phyloP scores from a whole-genome alignment of 2,888 invertebrate species.

The Halocaridina rubra region DNA sequence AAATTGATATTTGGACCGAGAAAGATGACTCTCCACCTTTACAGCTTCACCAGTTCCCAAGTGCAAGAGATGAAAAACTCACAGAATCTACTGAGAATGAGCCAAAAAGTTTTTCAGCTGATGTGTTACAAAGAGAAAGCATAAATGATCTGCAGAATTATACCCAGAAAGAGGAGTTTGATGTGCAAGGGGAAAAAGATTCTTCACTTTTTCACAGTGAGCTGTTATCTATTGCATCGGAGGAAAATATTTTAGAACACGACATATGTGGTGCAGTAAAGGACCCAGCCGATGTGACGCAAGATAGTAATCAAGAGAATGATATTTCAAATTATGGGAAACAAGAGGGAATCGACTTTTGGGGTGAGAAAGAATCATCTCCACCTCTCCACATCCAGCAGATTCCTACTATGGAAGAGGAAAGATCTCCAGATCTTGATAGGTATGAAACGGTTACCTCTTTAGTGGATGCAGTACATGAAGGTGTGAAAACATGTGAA shows the following conservation, averaged over 20 bases:
- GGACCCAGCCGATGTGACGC: too few species aligned
- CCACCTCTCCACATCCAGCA: not conserved
- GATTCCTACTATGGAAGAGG: not conserved
- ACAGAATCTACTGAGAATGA: not conserved
- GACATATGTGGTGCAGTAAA: too few species aligned
- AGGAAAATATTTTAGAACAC: too few species aligned
- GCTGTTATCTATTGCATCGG: too few species aligned
- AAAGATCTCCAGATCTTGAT: not conserved
- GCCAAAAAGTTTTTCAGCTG: too few species aligned
- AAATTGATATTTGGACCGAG: not conserved
- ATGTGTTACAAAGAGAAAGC: too few species aligned
- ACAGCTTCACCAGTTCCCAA: not conserved
- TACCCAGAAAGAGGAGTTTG: not conserved
- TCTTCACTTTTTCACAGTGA: not conserved
- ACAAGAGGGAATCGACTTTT: constrained; percentile 24
- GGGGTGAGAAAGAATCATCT: constrained; percentile 25
- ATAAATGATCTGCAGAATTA: too few species aligned
- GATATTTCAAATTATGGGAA: too few species aligned
- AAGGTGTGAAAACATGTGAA: too few species aligned
- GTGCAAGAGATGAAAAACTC: not conserved
- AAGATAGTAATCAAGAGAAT: too few species aligned
- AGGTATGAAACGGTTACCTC: constrained; percentile 5
- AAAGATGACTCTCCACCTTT: not conserved
- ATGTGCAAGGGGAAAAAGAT: not conserved
- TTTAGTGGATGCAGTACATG: too few species aligned